Conservation (phyloP, 2,113 vertebrate genomes). For the Hippotragus niger region DNA sequence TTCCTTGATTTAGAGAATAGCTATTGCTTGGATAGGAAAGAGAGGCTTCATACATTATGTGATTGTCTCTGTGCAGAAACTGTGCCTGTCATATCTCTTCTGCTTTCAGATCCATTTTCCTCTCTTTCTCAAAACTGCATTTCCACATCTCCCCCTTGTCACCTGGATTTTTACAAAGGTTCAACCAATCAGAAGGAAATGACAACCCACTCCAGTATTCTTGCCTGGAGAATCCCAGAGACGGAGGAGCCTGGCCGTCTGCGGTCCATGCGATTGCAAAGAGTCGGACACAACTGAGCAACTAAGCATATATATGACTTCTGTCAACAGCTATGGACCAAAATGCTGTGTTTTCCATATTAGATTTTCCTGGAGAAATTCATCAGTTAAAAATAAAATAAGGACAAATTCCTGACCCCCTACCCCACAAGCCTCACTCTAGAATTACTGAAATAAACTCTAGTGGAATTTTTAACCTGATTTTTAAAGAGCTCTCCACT, state of each 20-base stretch:
- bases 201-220: not conserved
- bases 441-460: not conserved
- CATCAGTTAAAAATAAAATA: not conserved
- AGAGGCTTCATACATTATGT: not conserved
- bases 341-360: not conserved
- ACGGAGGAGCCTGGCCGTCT: not conserved
- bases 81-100: not conserved
- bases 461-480: not conserved
- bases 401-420: not conserved
- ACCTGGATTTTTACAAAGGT: not conserved
- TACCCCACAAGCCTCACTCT: not conserved
- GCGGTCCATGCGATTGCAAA: rapidly evolving
- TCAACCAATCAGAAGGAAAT: not conserved
- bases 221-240: not conserved
- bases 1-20: not conserved
- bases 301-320: not conserved
- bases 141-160: not conserved
- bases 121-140: not conserved
- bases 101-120: not conserved
- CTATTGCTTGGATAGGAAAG: not conserved
- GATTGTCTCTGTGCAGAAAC: not conserved
- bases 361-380: not conserved
- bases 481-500: not conserved
- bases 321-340: not conserved
- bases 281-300: not conserved